phyloP scores from a whole-genome alignment of 64 coral and sea anemone species.

The Porites australiensis region DNA sequence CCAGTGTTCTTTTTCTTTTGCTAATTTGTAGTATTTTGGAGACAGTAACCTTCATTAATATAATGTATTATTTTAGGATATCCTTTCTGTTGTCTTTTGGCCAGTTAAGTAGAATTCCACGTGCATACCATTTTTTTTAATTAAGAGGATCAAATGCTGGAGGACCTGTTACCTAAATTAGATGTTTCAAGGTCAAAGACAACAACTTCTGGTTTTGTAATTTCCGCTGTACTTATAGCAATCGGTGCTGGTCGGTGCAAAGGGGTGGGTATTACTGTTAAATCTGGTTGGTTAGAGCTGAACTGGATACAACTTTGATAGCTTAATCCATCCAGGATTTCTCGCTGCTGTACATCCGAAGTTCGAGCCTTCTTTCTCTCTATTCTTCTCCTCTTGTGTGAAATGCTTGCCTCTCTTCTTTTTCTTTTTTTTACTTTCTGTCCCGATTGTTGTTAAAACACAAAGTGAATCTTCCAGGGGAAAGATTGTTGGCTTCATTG shows the following conservation, averaged over 20 bases:
- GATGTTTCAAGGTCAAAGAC: slow-evolving; percentile 54
- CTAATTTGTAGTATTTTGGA: no score
- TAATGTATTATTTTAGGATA: no score
- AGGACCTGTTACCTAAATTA: neutral
- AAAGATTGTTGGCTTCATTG: neutral
- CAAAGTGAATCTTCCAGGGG: neutral
- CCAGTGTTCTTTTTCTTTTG: no score
- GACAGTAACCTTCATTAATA: no score
- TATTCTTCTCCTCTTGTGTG: slow-evolving; percentile 35
- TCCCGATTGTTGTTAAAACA: neutral
- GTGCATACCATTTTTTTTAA: neutral
- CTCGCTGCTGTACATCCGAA: neutral
- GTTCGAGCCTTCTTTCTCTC: slow-evolving; percentile 24
- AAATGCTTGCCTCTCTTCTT: slow-evolving; percentile 14
- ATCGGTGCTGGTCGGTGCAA: slow-evolving; percentile 2
- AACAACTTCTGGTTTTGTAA: slow-evolving; percentile 14
- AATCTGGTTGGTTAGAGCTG: slow-evolving; percentile 2
- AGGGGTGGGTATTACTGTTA: slow-evolving; percentile 21
- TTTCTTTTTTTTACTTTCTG: neutral
- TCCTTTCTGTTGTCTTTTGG: no score
- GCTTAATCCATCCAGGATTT: neutral
- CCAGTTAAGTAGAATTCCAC: no score
- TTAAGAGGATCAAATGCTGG: neutral
- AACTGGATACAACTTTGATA: slow-evolving; percentile 3
- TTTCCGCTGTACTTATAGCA: neutral